phyloP scores from a whole-genome alignment of 2,113 vertebrate genomes.

The Lophius piscatorius region DNA sequence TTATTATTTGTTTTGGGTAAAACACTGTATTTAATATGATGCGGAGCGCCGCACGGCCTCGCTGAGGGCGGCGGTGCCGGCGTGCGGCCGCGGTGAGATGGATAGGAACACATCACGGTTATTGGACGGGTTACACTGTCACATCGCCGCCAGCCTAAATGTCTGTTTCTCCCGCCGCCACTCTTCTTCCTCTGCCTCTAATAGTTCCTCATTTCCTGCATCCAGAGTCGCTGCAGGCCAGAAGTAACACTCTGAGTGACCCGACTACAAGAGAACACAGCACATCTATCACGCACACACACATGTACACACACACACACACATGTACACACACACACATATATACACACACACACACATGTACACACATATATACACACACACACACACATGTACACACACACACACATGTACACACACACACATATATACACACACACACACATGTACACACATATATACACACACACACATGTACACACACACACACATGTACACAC shows the following conservation, averaged over 20 bases:
- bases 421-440: conserved; percentile 31
- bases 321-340: conserved; percentile 29
- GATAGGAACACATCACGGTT: conserved; percentile 75
- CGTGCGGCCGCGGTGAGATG: conserved; percentile 57
- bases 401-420: conserved; percentile 17
- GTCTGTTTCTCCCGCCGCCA: conserved; percentile 62
- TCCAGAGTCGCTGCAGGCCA: conserved; percentile 77
- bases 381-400: conserved; percentile 48
- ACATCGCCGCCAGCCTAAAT: conserved; percentile 75
- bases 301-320: conserved; percentile 22
- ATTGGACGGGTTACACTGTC: conserved; percentile 73
- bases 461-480: conserved; percentile 13
- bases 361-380: conserved; percentile 23
- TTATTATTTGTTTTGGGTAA: conserved; percentile 66
- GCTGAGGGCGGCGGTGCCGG: conserved; percentile 42
- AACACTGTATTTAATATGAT: conserved; percentile 57
- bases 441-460: conserved; percentile 58
- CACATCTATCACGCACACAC: conserved; percentile 51
- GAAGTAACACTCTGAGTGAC: conserved; percentile 80
- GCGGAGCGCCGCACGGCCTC: conserved; percentile 33
- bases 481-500: conserved; percentile 29
- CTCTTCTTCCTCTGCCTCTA: conserved; percentile 64
- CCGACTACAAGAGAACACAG: conserved; percentile 64
- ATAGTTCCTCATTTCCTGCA: conserved; percentile 76
- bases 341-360: conserved; percentile 22